phyloP scores from a whole-genome alignment of 1,140 invertebrate genomes.

The Drosophila ohnishii region DNA sequence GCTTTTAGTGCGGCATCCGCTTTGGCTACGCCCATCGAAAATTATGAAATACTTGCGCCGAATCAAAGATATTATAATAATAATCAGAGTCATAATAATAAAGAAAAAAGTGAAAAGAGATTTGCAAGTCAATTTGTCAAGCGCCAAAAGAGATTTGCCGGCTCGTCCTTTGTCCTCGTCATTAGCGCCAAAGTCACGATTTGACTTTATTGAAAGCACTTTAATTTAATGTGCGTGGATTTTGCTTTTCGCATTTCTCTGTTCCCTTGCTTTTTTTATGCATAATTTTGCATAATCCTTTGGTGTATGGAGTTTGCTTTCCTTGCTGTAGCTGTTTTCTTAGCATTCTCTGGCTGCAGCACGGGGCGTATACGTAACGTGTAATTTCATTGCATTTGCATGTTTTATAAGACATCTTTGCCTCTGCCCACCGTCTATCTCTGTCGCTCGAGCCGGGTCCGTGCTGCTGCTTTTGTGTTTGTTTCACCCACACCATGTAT shows the following conservation, averaged over 20 bases:
- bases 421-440: background rate
- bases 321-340: conserved; percentile 4
- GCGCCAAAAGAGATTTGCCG: conserved; percentile 42
- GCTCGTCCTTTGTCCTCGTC: conserved; percentile 46
- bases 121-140: conserved; percentile 81
- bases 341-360: conserved; percentile 40
- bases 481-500: conserved; percentile 16
- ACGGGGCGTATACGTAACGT: conserved; percentile 77
- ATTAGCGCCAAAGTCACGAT: conserved; percentile 78
- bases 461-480: conserved; percentile 57
- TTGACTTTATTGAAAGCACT: conserved; percentile 81
- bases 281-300: conserved; percentile 81
- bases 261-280: conserved; percentile 28
- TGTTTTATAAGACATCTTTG: conserved; percentile 60
- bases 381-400: conserved; percentile 80
- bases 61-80: conserved; percentile 43
- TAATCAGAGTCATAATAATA: conserved; percentile 19
- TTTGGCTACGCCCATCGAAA: conserved; percentile 43
- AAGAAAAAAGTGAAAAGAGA: conserved; percentile 42
- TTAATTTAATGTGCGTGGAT: conserved; percentile 80
- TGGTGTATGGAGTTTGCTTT: conserved; percentile 39
- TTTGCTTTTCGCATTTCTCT: conserved; percentile 42
- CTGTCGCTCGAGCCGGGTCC: conserved; percentile 39
- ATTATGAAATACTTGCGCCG: conserved; percentile 63
- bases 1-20: conserved; percentile 75